Evolutionary conservation across 2,888 invertebrate genomes (phyloP).

Genomic region (Agonopterix subpropinquella): DNA sequence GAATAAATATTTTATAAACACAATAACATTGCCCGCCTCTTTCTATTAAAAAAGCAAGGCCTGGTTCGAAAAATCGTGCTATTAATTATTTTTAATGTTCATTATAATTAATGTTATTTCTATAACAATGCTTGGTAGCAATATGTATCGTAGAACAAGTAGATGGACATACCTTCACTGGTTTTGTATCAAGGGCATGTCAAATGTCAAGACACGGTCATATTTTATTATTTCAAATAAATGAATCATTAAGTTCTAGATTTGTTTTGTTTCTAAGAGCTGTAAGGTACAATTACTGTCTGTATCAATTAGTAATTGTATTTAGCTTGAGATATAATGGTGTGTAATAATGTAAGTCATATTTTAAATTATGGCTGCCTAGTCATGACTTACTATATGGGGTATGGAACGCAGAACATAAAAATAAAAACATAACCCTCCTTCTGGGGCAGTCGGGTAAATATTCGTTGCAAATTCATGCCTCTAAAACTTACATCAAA

Average conservation of each 20-base stretch:
- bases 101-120: conserved; percentile 4
- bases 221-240: conserved; percentile 1
- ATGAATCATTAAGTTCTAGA: too few species aligned
- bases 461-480: too few species aligned
- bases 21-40: conserved; percentile 16
- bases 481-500: too few species aligned
- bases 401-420: too few species aligned
- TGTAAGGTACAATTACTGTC: too few species aligned
- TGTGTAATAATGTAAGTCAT: background rate
- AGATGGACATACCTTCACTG: conserved; percentile 6
- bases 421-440: too few species aligned
- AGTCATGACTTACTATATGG: too few species aligned
- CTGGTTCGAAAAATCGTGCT: conserved; percentile 17
- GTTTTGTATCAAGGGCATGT: conserved; percentile 31
- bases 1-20: background rate
- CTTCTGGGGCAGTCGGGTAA: too few species aligned
- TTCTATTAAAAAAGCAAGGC: conserved; percentile 25
- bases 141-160: too few species aligned
- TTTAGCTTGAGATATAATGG: background rate
- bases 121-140: conserved; percentile 1
- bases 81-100: conserved; percentile 19
- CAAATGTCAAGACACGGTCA: conserved; percentile 30
- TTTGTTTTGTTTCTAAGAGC: too few species aligned
- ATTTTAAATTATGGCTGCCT: too few species aligned
- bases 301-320: too few species aligned